These are phyloP conservation scores for Nixonia krombeini DNA, from an alignment of 1,140 invertebrate genomes.

Conservation along the genomic window DNA sequence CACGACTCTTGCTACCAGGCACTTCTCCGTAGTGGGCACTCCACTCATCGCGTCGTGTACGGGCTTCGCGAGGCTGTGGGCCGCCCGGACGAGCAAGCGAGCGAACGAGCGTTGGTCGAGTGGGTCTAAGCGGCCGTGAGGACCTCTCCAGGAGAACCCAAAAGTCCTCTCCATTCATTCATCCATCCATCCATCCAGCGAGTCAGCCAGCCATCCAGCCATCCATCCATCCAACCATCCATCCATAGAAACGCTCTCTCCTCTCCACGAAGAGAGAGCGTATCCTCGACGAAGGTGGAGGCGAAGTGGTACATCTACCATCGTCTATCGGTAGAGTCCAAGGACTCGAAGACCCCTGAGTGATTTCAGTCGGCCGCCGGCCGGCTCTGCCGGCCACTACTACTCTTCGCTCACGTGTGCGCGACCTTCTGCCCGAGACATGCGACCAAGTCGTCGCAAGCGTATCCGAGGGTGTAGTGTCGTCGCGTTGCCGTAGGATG, in stretches of 20 bases:
- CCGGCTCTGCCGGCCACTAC: constrained; percentile 69
- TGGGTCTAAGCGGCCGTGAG: constrained; percentile 72
- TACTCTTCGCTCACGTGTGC: constrained; percentile 49
- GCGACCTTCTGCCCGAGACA: constrained; percentile 1
- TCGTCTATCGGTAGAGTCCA: constrained; percentile 66
- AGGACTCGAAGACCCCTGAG: constrained; percentile 64
- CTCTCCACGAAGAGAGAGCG: constrained; percentile 63
- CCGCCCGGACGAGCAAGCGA: constrained; percentile 35
- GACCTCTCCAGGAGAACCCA: constrained; percentile 71
- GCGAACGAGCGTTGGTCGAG: constrained; percentile 59
- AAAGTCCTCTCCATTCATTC: constrained; percentile 72
- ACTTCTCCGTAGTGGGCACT: constrained; percentile 70
- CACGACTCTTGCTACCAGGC: constrained; percentile 69
- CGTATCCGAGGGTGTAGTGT: no score
- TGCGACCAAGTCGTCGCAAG: no score
- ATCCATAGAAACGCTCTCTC: constrained; percentile 50
- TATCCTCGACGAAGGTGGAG: constrained; percentile 68
- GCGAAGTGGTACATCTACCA: constrained; percentile 65
- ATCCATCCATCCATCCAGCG: constrained; percentile 60
- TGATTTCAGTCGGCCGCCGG: constrained; percentile 68
- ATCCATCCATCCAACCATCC: constrained; percentile 43
- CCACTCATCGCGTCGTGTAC: constrained; percentile 64
- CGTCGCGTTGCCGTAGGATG: neutral
- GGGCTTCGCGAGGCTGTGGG: constrained; percentile 52
- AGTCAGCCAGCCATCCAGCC: constrained; percentile 41